These are phyloP conservation scores for Xestia ashworthii DNA, from an alignment of 2,888 invertebrate genomes.

Conservation along the genomic window DNA sequence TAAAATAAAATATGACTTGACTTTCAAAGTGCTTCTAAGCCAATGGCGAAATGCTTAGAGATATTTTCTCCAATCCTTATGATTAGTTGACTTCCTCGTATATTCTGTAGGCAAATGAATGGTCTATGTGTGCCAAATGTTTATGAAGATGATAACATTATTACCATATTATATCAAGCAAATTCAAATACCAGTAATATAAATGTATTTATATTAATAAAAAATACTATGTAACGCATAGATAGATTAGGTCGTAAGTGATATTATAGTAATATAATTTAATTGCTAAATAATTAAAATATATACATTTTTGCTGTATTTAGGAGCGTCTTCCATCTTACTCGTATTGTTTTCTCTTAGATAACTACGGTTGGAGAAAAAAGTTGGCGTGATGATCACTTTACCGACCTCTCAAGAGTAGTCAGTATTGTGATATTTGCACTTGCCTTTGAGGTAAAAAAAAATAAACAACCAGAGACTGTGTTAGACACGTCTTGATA, in stretches of 20 bases:
- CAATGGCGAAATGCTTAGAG: constrained; percentile 60
- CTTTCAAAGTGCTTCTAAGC: constrained; percentile 60
- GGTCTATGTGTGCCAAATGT: constrained; percentile 86
- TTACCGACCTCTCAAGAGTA: constrained; percentile 34
- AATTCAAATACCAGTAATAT: constrained; percentile 83
- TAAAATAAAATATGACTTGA: constrained; percentile 19
- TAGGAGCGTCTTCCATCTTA: constrained; percentile 90
- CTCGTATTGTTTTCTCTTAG: constrained; percentile 86
- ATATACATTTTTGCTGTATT: constrained; percentile 89
- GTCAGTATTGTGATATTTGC: constrained; percentile 61
- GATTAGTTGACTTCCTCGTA: constrained; percentile 60
- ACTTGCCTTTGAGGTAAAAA: constrained; percentile 36
- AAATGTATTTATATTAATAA: constrained; percentile 82
- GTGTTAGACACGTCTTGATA: constrained; percentile 68
- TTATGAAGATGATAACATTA: constrained; percentile 73
- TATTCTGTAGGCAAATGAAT: constrained; percentile 68
- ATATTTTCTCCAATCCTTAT: constrained; percentile 52
- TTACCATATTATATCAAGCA: constrained; percentile 77
- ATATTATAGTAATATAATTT: constrained; percentile 84
- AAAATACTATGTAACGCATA: constrained; percentile 82
- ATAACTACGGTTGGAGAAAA: constrained; percentile 75
- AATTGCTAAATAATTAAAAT: constrained; percentile 84
- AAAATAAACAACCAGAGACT: constrained; percentile 45
- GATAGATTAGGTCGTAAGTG: constrained; percentile 86
- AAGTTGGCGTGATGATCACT: constrained; percentile 62